Evolutionary conservation across 1,140 invertebrate genomes (phyloP), one percentile per base, ranked within the genome.

Genomic region (Drosophila teissieri): DNA sequence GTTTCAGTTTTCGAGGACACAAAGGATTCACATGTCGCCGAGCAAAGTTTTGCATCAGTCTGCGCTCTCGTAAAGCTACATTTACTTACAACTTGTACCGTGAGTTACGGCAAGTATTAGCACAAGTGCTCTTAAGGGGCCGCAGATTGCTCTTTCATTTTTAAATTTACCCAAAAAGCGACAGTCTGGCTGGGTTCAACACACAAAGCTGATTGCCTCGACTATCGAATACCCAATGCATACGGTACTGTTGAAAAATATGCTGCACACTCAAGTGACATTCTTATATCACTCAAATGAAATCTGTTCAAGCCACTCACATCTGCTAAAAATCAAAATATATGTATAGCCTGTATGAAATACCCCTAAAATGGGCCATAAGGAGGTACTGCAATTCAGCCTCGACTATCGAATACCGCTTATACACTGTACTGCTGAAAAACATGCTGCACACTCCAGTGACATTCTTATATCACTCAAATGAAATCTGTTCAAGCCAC

Each of bases 1-100:
- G 57, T 0, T 31, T 31, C 15, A 17, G 37, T 11, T 19, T 10
- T 10, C 11, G n/a, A 31, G 40, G 15, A 15, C 69, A 73, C 68
- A 58, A 67, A 58, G 73, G 73, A 76, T 76, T 76, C 72, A 76
- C 53, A 74, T 74, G 57, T 76, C 60, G 49, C 72, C 44, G 49
- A 39, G 44, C n/a, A 68, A 68, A 68, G 49, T 77, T 76, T 52
- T 77, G 53, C 73, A 68, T 68, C 61, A 53, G 61, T 67, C 45
- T 42, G 64, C 49, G 55, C 52, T 46, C 48, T 60, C n/a, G 62
- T 39, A 36, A 39, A 70, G 67, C 67, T 57, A 39, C 36, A 49
- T 36, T 72, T 49, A 49, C 65, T 67, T 65, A 51, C 61, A 70
- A 57, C 12, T 49, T 72, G 65, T 70, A 57, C 61, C 45, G 31